Evolutionary conservation across 2,113 vertebrate genomes (phyloP).

Genomic region (Lophochroa leadbeateri): DNA sequence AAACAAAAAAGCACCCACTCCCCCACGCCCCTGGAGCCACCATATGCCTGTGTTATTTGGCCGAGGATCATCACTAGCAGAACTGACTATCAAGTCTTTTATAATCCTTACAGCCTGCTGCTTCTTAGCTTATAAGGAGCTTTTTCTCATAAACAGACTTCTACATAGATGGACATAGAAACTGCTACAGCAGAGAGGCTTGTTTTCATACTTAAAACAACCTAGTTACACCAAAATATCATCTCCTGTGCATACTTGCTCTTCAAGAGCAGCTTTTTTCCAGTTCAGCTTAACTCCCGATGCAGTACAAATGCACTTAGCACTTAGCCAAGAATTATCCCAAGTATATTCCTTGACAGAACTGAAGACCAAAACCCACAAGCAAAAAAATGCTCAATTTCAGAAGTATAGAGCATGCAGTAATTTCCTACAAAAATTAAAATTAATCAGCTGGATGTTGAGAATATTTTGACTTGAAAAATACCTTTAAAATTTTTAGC

Average conservation of each 20-base stretch:
- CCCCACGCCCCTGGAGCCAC: not conserved
- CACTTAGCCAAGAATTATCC: not conserved
- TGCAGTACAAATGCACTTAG: not conserved
- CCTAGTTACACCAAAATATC: not conserved
- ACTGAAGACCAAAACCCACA: not conserved
- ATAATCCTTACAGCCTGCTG: not conserved
- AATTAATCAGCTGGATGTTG: not conserved
- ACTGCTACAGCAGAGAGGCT: not conserved
- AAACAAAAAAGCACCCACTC: not conserved
- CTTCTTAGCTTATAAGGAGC: not conserved
- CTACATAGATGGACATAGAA: not conserved
- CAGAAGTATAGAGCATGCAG: not conserved
- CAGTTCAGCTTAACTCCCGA: not conserved
- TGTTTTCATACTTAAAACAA: not conserved
- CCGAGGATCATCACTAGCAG: not conserved
- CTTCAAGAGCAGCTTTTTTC: not conserved
- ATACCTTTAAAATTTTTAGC: not conserved
- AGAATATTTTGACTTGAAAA: not conserved
- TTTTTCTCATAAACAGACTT: not conserved
- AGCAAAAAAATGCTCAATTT: not conserved
- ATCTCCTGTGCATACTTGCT: not conserved
- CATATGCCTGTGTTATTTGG: not conserved
- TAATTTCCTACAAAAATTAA: not conserved
- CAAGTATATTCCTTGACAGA: not conserved
- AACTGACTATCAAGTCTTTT: not conserved